phyloP scores from a whole-genome alignment of 2,888 invertebrate genomes.

The Aphelenchoides bicaudatus region DNA sequence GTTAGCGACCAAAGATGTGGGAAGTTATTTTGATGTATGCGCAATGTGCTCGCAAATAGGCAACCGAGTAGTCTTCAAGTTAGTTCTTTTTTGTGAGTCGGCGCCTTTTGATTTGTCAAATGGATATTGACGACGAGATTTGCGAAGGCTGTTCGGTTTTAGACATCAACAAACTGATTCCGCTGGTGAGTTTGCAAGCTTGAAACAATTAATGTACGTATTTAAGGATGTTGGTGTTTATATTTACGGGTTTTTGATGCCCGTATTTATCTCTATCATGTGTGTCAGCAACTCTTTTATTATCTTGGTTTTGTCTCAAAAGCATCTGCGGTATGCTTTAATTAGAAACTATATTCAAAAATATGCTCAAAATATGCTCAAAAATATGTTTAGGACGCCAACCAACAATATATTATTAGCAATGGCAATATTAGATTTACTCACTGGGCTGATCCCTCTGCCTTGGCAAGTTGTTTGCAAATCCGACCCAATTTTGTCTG shows the following conservation, averaged over 20 bases:
- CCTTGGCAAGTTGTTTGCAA: too few species aligned
- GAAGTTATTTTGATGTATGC: too few species aligned
- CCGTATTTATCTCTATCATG: constrained; percentile 38
- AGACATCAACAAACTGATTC: neutral
- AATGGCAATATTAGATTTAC: constrained; percentile 51
- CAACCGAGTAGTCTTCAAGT: too few species aligned
- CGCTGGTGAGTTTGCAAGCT: neutral
- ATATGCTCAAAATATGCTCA: too few species aligned
- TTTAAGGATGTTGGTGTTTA: constrained; percentile 31
- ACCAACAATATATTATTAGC: constrained; percentile 49
- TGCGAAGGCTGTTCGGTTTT: neutral
- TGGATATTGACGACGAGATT: constrained; percentile 6
- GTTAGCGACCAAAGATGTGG: too few species aligned
- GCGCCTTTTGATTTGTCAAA: too few species aligned
- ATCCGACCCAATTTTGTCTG: too few species aligned
- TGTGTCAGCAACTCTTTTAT: constrained; percentile 47
- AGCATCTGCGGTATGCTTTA: constrained; percentile 50
- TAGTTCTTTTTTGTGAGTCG: too few species aligned
- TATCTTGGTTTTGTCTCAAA: constrained; percentile 42
- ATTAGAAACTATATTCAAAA: too few species aligned
- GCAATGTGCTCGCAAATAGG: too few species aligned
- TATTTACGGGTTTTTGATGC: constrained; percentile 49
- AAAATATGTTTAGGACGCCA: too few species aligned
- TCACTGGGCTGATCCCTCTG: constrained; percentile 51
- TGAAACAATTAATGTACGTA: neutral